Conservation (phyloP, 2,888 invertebrate species). For the Pilophorus perplexus region DNA sequence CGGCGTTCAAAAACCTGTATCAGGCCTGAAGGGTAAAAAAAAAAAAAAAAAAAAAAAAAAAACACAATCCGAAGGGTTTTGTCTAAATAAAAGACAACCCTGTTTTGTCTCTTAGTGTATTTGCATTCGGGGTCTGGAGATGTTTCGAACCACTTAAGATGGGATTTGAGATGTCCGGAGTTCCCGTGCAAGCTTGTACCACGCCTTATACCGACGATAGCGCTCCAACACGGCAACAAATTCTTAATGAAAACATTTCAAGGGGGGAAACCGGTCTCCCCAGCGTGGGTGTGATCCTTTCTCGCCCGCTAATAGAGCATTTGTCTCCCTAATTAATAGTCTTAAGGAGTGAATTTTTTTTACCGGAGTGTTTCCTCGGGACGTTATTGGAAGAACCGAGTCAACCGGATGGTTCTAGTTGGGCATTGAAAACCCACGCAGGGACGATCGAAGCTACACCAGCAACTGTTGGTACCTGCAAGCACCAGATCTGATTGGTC, state of each 20-base stretch:
- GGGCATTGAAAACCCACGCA: too few relatives aligned
- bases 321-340: constrained; percentile 40
- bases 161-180: constrained; percentile 33
- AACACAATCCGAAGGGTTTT: not conserved
- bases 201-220: constrained; percentile 19
- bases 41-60: too few relatives aligned
- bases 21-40: too few relatives aligned
- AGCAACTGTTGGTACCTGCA: too few relatives aligned
- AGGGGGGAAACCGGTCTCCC: constrained; percentile 16
- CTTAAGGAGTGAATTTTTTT: not conserved
- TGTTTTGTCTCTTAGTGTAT: constrained; percentile 22
- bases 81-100: constrained; percentile 20
- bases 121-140: constrained; percentile 22
- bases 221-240: constrained; percentile 32
- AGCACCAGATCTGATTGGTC: too few relatives aligned
- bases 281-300: constrained; percentile 29
- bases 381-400: too few relatives aligned
- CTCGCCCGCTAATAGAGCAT: constrained; percentile 36
- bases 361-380: too few relatives aligned
- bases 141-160: constrained; percentile 33
- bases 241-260: constrained; percentile 38
- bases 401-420: too few relatives aligned
- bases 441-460: too few relatives aligned
- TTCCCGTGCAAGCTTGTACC: constrained; percentile 32
- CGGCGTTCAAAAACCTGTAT: not conserved